Evolutionary conservation across 2,797 vertebrate species (phyloP), one percentile per base, ranked within the genome.

Genomic region (Podargus strigoides): DNA sequence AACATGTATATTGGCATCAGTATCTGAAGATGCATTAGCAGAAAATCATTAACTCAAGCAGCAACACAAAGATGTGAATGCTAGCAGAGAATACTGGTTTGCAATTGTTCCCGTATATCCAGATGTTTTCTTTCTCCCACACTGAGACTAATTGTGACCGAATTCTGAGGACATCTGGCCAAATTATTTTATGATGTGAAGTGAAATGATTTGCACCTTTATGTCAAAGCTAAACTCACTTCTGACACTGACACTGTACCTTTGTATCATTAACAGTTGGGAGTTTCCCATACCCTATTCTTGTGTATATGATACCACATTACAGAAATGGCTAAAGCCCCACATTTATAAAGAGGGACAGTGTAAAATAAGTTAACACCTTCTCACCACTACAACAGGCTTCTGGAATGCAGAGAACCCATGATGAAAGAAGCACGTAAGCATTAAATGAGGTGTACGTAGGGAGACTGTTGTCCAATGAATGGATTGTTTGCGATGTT

Each of bases 381-480:
- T 39, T 53, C 13, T 67, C n/a, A 28, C 37, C 81, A 50, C n/a
- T 36, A 19, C 26, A 87, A 41, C 49, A 89, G 32, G 53, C 30
- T 72, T 53, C 52, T 85, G 60, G 24, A 81, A 66, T 12, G 50
- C 74, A 88, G 70, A 62, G 28, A 73, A 58, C 13, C 8, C 26
- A 6, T 5, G 10, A 68, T 1, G 1, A 42, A 93, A 46, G 73
- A 50, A 91, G 12, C 8, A 82, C 64, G 2, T 44, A 34, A 5
- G 6, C n/a, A 17, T 56, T 55, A 39, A 76, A 53, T 0, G 0
- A 59, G 34, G 22, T 17, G 39, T 18, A 27, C 21, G 17, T 8
- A 10, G 41, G 46, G 22, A 95, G 11, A 30, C 46, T 24, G 1
- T 10, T 85, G 67, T 70, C 56, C 47, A 42, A 19, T 2, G 1